Evolutionary conservation across 2,888 invertebrate species (phyloP).

Genomic region (Synergus umbraculus): DNA sequence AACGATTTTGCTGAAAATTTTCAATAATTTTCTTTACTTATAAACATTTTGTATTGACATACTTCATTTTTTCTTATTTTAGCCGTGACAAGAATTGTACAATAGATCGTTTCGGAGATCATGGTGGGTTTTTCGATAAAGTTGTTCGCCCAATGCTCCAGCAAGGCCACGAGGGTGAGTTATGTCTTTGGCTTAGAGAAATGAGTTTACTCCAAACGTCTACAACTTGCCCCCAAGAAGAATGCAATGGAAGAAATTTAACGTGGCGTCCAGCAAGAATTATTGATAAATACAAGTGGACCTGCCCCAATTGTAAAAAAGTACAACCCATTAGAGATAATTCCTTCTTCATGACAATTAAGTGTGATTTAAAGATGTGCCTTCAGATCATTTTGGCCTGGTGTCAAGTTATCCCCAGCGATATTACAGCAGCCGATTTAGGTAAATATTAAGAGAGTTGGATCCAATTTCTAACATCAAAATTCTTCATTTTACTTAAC

Average conservation of each 20-base stretch:
- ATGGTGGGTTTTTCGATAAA: slow-evolving; percentile 77
- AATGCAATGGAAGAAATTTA: slow-evolving; percentile 77
- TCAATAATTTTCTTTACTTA: neutral
- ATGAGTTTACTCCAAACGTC: slow-evolving; percentile 77
- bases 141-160: slow-evolving; percentile 78
- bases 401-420: slow-evolving; percentile 82
- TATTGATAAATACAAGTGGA: slow-evolving; percentile 79
- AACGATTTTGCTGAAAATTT: neutral
- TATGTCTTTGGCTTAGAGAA: slow-evolving; percentile 79
- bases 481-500: slow-evolving; percentile 6
- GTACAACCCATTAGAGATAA: slow-evolving; percentile 78
- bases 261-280: slow-evolving; percentile 78
- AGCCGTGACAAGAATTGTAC: slow-evolving; percentile 33
- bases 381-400: slow-evolving; percentile 83
- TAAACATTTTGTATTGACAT: neutral
- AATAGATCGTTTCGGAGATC: slow-evolving; percentile 59
- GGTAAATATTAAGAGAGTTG: slow-evolving; percentile 72
- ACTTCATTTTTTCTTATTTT: neutral
- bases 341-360: slow-evolving; percentile 82
- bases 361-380: slow-evolving; percentile 81
- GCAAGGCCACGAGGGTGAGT: slow-evolving; percentile 79
- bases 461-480: slow-evolving; percentile 5
- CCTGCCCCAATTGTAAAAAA: slow-evolving; percentile 77
- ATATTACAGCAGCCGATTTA: slow-evolving; percentile 79
- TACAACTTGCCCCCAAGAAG: slow-evolving; percentile 71